Evolutionary conservation across 1,140 invertebrate genomes (phyloP), one percentile per base, ranked within the genome.

Genomic region (Apis cerana): DNA sequence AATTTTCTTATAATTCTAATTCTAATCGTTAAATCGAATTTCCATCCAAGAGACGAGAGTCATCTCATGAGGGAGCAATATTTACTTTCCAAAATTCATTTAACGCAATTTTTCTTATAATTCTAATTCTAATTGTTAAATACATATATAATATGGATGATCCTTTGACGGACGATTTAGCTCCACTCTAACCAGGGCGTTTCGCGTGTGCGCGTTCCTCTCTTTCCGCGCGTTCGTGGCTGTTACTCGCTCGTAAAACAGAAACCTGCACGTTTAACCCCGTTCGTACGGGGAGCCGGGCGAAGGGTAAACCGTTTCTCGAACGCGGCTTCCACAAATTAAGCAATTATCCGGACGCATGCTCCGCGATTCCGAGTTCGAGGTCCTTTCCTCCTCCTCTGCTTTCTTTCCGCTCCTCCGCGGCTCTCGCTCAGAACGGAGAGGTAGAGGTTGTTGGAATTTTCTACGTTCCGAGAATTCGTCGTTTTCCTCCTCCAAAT

Each of bases 261-360:
- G 85, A 85, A 83, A 82, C 77, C 50, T 50, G 67, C 75, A 33
- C 70, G 61, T 83, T 86, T 72, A 56, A 81, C 77, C 68, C 52
- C 69, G 50, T 54, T 50, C 33, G 17, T 23, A 58, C 52, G 62
- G 48, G 61, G 13, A 62, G n/a, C 23, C 23, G 61, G n/a, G 67
- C 74, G 65, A 83, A 64, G 56, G 75, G 64, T 71, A 75, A 82
- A 68, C 65, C 43, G 43, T n/a, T 69, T 69, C 48, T 69, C 48
- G 67, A 23, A 69, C 67, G 67, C 82, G 85, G 85, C 86, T 91
- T 92, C 89, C 86, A 92, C 93, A 93, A 94, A 94, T 94, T 94
- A 94, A 94, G 93, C 92, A 94, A 94, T 93, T 94, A 94, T 91
- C 82, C 21, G 58, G 83, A 87, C 84, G 89, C 88, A 89, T 87